These are phyloP conservation scores for Physella acuta DNA, from an alignment of 1,140 invertebrate species.

Conservation along the genomic window DNA sequence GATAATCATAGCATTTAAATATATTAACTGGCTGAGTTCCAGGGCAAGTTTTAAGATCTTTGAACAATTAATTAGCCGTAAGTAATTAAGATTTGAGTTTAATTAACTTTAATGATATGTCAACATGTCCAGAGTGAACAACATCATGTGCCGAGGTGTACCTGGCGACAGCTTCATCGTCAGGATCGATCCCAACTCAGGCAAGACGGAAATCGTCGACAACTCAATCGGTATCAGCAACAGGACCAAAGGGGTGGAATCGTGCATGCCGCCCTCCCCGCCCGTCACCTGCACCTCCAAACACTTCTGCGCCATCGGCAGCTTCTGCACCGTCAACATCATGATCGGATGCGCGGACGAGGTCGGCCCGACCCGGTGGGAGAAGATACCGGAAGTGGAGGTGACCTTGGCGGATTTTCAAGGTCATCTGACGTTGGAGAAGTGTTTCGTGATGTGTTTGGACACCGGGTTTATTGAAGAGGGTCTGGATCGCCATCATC, in stretches of 20 bases:
- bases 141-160: neutral
- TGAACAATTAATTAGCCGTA: no score
- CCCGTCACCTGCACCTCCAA: neutral
- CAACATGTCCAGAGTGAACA: neutral
- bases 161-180: neutral
- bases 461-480: neutral
- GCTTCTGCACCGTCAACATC: neutral
- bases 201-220: neutral
- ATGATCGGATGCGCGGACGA: neutral
- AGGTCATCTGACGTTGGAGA: neutral
- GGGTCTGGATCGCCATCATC: neutral
- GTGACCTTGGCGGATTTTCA: neutral
- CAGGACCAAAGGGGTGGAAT: neutral
- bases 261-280: neutral
- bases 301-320: neutral
- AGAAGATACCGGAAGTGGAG: neutral
- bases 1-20: no score
- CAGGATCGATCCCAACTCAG: neutral
- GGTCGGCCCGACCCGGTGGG: neutral
- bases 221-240: neutral
- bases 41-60: no score
- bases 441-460: neutral
- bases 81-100: no score
- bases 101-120: no score
- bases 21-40: no score